Evolutionary conservation across 1,140 invertebrate species (phyloP).

Genomic region (Rhagoletis pomonella): DNA sequence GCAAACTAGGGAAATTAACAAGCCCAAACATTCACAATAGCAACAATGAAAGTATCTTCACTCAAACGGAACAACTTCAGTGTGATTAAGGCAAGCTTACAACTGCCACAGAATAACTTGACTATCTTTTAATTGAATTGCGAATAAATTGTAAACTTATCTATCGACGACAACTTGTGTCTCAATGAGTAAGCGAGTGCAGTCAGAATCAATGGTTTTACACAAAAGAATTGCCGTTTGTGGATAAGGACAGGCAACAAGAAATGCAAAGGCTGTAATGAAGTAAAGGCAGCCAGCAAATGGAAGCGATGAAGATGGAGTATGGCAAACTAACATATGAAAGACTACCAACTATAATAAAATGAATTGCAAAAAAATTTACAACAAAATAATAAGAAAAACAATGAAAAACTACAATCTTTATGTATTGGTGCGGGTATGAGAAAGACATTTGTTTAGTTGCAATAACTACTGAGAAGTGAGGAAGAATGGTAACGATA

Average conservation of each 20-base stretch:
- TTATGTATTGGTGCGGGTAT: not conserved
- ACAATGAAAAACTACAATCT: not conserved
- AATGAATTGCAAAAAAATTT: not conserved
- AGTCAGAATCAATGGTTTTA: conserved; percentile 1
- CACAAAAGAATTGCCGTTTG: conserved; percentile 21
- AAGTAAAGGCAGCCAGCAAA: not conserved
- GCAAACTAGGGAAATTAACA: not conserved
- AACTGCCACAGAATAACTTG: conserved; percentile 29
- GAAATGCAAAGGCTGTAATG: not conserved
- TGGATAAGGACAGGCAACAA: not conserved
- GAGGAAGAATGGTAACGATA: not conserved
- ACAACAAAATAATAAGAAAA: not conserved
- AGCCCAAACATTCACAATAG: not conserved
- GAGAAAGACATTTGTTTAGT: not conserved
- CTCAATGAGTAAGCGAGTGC: conserved; percentile 34
- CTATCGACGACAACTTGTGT: not conserved
- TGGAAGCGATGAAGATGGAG: not conserved
- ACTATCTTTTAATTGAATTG: conserved; percentile 51
- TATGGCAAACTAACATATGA: not conserved
- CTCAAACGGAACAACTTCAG: not conserved
- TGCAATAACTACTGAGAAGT: not conserved
- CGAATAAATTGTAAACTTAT: conserved; percentile 51
- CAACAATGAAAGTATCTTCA: not conserved
- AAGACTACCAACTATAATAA: not conserved
- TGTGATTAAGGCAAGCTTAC: not conserved